Base-by-base conservation (phyloP, 2,113 vertebrate genomes). In the Accipiter cooperii region DNA sequence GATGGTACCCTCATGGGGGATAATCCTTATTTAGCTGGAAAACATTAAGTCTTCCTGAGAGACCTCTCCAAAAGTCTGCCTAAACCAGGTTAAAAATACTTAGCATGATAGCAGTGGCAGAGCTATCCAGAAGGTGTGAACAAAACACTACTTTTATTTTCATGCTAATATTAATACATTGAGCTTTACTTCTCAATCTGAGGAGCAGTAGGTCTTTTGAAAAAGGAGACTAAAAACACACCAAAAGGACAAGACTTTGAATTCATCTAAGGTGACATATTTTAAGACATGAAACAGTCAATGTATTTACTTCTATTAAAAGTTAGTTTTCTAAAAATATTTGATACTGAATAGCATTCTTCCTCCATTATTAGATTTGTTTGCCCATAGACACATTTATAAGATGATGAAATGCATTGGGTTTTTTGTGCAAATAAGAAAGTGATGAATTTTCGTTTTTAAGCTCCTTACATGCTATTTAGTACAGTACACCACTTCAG, bases 391-490 rank as follows among this genome's bases (percentile, higher is more conserved):
- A 38, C 26, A 63, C 20, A 46, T 76, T 82, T 57, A 40, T 42
- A 88, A 85, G 8, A 74, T 16, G 1, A 61, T 44, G 87, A 65
- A 42, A 90, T 69, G 24, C 5, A 71, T 54, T 65, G 15, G 64
- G 91, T 87, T 80, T 24, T 74, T 85, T 42, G 22, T 38, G 55
- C 69, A 97, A 97, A 96, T 96, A 69, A 97, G 60, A 90, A 97
- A 84, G 88, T 77, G 66, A 86, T 94, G 87, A 97, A 65, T 60
- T 79, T 71, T 46, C 52, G 88, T 86, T 84, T 57, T 95, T 97
- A 97, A 98, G 96, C 82, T 91, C 88, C 86, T 98, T 97, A 96
- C 31, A 22, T 63, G 93, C 87, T 77, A 98, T 88, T 93, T 96
- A 90, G 98, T 95, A 94, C 40, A 51, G 36, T 38, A 85, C 87